These are phyloP conservation scores for Pavo muticus DNA, from an alignment of 2,113 vertebrate species.

Conservation along the genomic window DNA sequence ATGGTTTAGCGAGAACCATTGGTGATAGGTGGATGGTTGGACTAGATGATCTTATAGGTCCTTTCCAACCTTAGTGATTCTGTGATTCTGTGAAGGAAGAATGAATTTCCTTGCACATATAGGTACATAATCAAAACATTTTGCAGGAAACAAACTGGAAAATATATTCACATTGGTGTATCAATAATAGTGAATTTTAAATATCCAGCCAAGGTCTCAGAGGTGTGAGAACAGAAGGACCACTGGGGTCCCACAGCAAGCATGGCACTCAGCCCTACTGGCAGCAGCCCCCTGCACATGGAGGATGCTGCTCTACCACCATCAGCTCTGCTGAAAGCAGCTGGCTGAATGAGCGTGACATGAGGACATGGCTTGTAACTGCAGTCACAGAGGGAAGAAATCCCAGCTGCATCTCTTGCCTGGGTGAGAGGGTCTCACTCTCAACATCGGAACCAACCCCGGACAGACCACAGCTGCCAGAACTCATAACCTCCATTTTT, in stretches of 20 bases:
- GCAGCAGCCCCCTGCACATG: background rate
- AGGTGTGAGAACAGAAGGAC: background rate
- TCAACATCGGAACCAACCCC: background rate
- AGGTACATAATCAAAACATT: background rate
- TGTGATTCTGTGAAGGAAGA: background rate
- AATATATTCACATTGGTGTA: background rate
- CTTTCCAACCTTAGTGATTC: too few relatives aligned
- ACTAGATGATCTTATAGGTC: too few relatives aligned
- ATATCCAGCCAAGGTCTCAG: background rate
- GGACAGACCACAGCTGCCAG: too few relatives aligned
- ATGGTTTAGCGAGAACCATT: too few relatives aligned
- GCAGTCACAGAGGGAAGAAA: background rate
- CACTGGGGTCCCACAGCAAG: rapidly evolving
- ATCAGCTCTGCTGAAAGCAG: background rate
- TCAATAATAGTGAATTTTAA: background rate
- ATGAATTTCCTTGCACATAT: background rate
- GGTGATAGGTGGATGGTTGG: too few relatives aligned
- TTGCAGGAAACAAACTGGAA: background rate
- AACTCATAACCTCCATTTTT: background rate
- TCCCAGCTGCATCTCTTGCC: background rate
- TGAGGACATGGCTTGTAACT: too few relatives aligned
- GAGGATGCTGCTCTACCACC: background rate
- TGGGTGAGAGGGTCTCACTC: background rate
- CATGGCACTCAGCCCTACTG: background rate
- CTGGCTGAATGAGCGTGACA: background rate